Evolutionary conservation across 2,888 invertebrate species (phyloP), one percentile per base, ranked within the genome.

Genomic region (Cryptocheilus praepositus): DNA sequence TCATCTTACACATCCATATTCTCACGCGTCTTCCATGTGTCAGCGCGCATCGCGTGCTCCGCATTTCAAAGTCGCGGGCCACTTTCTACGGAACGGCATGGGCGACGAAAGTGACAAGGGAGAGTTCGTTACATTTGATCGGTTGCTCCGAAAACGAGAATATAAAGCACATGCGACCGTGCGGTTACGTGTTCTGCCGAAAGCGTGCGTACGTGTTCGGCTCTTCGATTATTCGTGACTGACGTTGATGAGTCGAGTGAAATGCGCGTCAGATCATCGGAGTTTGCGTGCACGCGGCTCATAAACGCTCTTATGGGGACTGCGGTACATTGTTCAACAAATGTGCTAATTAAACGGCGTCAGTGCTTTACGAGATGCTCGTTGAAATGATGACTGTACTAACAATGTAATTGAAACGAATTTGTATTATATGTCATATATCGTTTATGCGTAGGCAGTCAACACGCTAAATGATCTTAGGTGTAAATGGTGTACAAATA

Each of bases 71-170:
- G 25, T 53, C 11, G 36, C 36, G 11, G 36, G 25, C 7, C 66
- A 70, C 66, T 70, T 69, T 70, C 66, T 66, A 70, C 59, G 11
- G 13, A 36, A 36, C 36, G 4, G 36, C 3, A 36, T 11, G 36
- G 36, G 36, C 5, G 11, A 21, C 19, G 22, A 5, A 63, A 62
- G 62, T 55, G 55, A 46, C 62, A 46, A 25, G 61, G 18, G 61
- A 36, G 46, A 61, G 28, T 54, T 59, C 51, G 58, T 59, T 66
- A 61, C 46, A 36, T 36, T 36, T 36, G 36, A 36, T 36, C 36
- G 36, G 36, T 66, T 18, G 13, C 15, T 45, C 3, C 11, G 45
- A 44, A 49, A 62, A 62, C 53, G 36, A 19, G 51, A 21, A 18
- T 22, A 16, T 16, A 16, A 49, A 59, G 16, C n/a, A 49, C 46